Base-by-base conservation (phyloP, 2,888 invertebrate species). In the Prosopocoilus inquinatus region DNA sequence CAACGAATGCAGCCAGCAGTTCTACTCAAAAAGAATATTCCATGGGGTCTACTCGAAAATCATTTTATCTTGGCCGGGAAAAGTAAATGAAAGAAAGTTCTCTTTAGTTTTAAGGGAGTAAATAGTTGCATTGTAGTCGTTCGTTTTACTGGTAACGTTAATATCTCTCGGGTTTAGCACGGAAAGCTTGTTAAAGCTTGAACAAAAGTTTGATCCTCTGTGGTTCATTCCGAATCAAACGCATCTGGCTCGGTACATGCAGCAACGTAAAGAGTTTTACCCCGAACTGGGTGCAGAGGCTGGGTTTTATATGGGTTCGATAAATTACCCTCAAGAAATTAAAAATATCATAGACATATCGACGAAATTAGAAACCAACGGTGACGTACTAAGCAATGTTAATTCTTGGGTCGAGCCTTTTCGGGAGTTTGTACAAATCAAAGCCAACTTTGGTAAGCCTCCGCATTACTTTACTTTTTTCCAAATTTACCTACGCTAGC, bases 171-270 rank as follows among this genome's bases (percentile, higher is more conserved):
- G 82, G 16, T 79, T 86, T 57, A 87, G 87, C 67, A 78, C 86
- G 52, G 77, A 83, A 65, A 84, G 86, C 34, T 78, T 85, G 47
- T 75, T 84, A 50, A 80, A 81, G 63, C 77, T 91, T 50, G 85
- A 89, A 70, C 90, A 91, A 73, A 85, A 87, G 71, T 91, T 91
- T 74, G 90, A 91, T 73, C 87, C 88, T 0, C 81, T 80, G 51
- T 91, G 91, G 91, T 91, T 91, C 69, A 80, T 91, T 54, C 91
- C 91, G 0, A 81, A 84, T 50, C 81, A 81, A 47, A 85, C 88
- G 0, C 87, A 90, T 70, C 82, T 87, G 49, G 82, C 81, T 63
- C 75, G 85, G 50, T 91, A 82, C 72, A 67, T 86, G 2, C 68
- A 77, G 39, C 76, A 79, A n/a, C 78, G 83, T 50, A 80, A 81